Evolutionary conservation across 2,113 vertebrate genomes (phyloP).

Genomic region (Dromaius novaehollandiae): DNA sequence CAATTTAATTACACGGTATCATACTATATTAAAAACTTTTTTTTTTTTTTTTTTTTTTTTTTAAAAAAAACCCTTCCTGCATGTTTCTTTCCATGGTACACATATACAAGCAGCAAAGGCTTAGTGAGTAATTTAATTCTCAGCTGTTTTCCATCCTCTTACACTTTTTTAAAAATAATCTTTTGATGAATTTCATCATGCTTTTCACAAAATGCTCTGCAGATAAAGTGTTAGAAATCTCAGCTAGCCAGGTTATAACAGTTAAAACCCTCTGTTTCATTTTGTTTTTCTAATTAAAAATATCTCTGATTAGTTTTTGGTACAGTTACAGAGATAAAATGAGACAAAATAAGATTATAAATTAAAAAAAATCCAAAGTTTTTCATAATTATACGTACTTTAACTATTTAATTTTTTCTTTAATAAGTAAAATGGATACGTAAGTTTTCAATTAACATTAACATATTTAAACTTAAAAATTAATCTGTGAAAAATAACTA

Average conservation of each 20-base stretch:
- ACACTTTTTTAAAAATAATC: background rate
- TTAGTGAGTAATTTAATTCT: background rate
- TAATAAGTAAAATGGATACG: background rate
- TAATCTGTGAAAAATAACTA: background rate
- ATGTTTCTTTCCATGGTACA: accelerated
- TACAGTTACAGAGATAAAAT: background rate
- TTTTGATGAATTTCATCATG: background rate
- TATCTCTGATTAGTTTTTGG: background rate
- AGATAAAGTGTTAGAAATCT: background rate
- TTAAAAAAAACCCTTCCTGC: background rate
- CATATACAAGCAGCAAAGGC: background rate
- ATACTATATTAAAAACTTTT: background rate
- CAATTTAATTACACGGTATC: background rate
- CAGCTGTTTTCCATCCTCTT: background rate
- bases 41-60: background rate
- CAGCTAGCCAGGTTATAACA: background rate
- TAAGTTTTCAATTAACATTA: background rate
- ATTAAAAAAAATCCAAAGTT: background rate
- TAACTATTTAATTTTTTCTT: background rate
- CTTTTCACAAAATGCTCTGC: background rate
- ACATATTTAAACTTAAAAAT: background rate
- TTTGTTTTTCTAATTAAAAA: background rate
- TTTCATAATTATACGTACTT: background rate
- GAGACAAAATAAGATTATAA: background rate
- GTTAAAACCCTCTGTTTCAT: background rate